These are phyloP conservation scores for Turnix velox DNA, from an alignment of 2,113 vertebrate species.

Conservation along the genomic window DNA sequence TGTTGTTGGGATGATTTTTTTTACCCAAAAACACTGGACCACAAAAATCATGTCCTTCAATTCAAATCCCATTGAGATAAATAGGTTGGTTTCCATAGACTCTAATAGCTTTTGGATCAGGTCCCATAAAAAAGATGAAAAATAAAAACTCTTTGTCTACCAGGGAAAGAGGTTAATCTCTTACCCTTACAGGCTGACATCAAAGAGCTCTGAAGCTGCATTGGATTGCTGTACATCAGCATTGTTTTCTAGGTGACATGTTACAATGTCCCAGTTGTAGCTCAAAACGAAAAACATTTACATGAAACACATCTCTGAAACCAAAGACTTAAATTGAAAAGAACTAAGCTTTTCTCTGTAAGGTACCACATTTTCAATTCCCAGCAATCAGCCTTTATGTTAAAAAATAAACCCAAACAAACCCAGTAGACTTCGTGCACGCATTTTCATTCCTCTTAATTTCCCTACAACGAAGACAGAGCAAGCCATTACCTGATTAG, in stretches of 20 bases:
- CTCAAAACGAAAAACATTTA: neutral
- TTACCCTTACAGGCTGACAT: neutral
- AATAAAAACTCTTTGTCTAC: neutral
- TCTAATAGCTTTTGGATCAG: neutral
- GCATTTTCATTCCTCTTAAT: neutral
- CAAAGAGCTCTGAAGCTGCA: neutral
- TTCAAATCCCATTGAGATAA: conserved; percentile 2
- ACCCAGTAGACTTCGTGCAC: neutral
- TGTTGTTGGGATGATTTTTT: neutral
- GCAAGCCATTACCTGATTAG: neutral
- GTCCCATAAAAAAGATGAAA: neutral
- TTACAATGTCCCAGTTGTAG: neutral
- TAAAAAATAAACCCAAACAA: neutral
- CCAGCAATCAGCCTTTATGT: neutral
- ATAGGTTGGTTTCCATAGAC: neutral
- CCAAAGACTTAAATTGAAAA: neutral
- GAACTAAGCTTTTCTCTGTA: neutral
- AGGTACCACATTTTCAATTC: neutral
- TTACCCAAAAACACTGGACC: neutral
- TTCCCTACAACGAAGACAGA: neutral
- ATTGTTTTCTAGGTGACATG: neutral
- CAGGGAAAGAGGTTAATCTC: neutral
- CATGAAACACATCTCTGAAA: neutral
- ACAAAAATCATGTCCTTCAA: neutral
- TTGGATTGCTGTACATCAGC: neutral